Percentiles rank a stretch among this genome's conserved stretches.
Conservation (phyloP, 2,797 vertebrate genomes). For the Martes flavigula region DNA sequence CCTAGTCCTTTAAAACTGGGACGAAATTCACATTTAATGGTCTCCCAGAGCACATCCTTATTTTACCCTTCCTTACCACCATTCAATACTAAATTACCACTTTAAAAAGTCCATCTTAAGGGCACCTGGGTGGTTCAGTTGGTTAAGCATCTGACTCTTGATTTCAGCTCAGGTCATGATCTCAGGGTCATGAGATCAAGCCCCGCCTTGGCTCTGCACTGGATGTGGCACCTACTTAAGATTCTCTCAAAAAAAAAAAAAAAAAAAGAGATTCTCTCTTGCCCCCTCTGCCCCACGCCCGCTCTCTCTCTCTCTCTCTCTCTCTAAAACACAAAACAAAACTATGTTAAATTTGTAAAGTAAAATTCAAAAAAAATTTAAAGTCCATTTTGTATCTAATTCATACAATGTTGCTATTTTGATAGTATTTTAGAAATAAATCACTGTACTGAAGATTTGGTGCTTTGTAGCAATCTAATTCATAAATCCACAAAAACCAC, state of each 20-base stretch:
- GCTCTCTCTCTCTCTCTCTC: neutral
- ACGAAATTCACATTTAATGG: constrained; percentile 28
- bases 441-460: neutral
- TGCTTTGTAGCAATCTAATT: neutral
- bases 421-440: neutral
- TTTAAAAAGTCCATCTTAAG: constrained; percentile 3
- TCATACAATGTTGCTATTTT: neutral
- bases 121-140: neutral
- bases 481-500: constrained; percentile 36
- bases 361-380: neutral
- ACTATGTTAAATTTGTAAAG: neutral
- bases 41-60: neutral
- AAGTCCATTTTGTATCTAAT: constrained; percentile 31
- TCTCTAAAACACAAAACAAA: neutral
- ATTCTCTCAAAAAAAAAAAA: neutral
- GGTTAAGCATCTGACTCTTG: neutral
- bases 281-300: neutral
- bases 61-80: neutral
- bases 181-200: no score
- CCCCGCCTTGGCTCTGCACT: no score
- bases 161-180: neutral
- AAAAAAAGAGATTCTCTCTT: neutral
- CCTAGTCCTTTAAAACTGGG: neutral
- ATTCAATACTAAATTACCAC: constrained; percentile 4
- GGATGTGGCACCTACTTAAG: neutral